Evolutionary conservation across 1,140 invertebrate species (phyloP).

Genomic region (Parapsyche elsis): DNA sequence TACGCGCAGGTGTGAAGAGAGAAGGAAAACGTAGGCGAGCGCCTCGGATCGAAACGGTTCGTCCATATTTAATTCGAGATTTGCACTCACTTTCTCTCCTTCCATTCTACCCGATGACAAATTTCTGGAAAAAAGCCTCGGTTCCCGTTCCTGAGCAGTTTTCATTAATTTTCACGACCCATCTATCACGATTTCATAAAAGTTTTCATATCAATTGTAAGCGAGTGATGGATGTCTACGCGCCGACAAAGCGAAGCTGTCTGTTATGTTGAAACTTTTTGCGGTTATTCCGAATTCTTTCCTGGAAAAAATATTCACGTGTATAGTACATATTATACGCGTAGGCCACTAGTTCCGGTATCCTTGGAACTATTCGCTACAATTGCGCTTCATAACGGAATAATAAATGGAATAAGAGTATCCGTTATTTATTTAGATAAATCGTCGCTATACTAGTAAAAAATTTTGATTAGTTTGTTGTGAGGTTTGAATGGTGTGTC

Average conservation of each 20-base stretch:
- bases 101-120: background rate
- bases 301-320: background rate
- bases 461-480: too few relatives aligned
- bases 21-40: background rate
- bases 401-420: too few relatives aligned
- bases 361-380: too few relatives aligned
- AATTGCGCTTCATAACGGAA: too few relatives aligned
- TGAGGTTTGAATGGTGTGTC: too few relatives aligned
- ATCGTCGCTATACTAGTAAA: too few relatives aligned
- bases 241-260: slow-evolving; percentile 5
- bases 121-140: background rate
- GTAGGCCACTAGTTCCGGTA: too few relatives aligned
- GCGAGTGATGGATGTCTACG: slow-evolving; percentile 39
- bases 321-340: background rate
- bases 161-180: slow-evolving; percentile 44
- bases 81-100: too few relatives aligned
- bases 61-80: background rate
- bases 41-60: background rate
- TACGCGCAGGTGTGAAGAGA: background rate
- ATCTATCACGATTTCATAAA: slow-evolving; percentile 45
- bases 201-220: slow-evolving; percentile 46
- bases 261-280: background rate
- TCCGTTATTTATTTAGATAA: too few relatives aligned
- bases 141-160: background rate
- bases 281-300: background rate